Base-by-base conservation (phyloP, 2,888 invertebrate species). In the Pollenia labialis region DNA sequence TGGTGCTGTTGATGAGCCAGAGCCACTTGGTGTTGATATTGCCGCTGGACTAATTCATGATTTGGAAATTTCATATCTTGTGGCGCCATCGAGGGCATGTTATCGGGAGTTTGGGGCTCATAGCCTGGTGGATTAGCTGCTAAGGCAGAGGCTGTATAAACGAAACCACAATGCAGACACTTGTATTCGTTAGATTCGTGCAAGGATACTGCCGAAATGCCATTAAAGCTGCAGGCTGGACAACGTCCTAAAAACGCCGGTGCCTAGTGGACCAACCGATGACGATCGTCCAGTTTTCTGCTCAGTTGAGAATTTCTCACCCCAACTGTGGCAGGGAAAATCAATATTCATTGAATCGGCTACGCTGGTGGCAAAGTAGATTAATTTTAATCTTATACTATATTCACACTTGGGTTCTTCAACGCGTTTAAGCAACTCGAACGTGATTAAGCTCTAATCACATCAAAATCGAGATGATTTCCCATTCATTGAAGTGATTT, bases 271-370 rank as follows among this genome's bases (percentile, higher is more conserved):
- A 90, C 89, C 85, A 92, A 88, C 16, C 93, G 91, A 88, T 92
- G 91, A 88, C 93, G 93, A 58, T 93, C 93, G 72, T 93, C 92
- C 68, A 92, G 88, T n/a, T 50, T 93, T 92, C 84, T 90, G 90
- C 68, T 92, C 90, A 56, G 90, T 90, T 32, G 89, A 89, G 86
- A 92, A 93, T 88, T 93, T 93, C 60, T 92, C 92, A 89, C 92
- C 93, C 90, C 93, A 93, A 89, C 91, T 92, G 81, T 90, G 89
- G 88, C 93, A 93, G 88, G 92, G 90, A 87, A 91, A 91, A 85
- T 90, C 91, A 62, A 91, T 88, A 81, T 91, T 91, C 85, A 92
- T 86, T 60, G 89, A 89, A 69, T 90, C 90, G 11, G 90, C 87
- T n/a, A 90, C 89, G 52, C 88, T 89, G 18, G 88, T 88, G 10